Base-by-base conservation (phyloP, 2,888 invertebrate genomes). In the Ferdinandea cuprea region DNA sequence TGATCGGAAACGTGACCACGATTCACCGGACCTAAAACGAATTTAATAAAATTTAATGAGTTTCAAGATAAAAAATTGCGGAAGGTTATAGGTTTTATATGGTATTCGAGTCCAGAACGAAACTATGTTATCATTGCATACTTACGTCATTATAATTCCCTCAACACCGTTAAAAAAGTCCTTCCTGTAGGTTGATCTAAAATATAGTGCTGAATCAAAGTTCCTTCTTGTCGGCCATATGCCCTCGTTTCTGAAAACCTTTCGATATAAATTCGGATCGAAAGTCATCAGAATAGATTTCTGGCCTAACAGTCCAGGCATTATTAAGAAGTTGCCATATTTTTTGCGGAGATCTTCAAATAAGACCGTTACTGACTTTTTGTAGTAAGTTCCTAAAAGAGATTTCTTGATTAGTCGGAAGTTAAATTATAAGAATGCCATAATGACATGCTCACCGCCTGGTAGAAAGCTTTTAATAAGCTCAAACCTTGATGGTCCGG, bases 1-100 rank as follows among this genome's bases (percentile, higher is more conserved):
- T 3, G 92, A 92, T 25, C 94, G 91, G 65, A 94, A 92, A 58
- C 93, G 91, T 46, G 93, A 92, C 94, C 95, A 94, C 86, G 93
- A 91, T 17, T 92, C 91, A 3, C 94, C 94, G 90, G 94, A 93
- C 21, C 92, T 92, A 30, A 8, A 15, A 6, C 5, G 19, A 11
- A 28, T 9, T 25, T 3, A 19, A 44, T n/a, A 8, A 4, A 3
- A 54, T 3, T 13, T 15, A n/a, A n/a, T n/a, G n/a, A n/a, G n/a
- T n/a, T n/a, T n/a, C n/a, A n/a, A n/a, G n/a, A n/a, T n/a, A n/a
- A n/a, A n/a, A n/a, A n/a, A n/a, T n/a, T n/a, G n/a, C n/a, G n/a
- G n/a, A n/a, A n/a, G n/a, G n/a, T n/a, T n/a, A n/a, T n/a, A n/a
- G n/a, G n/a, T n/a, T n/a, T n/a, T n/a, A n/a, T n/a, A n/a, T n/a